Evolutionary conservation across 1,140 invertebrate genomes (phyloP).

Genomic region (Anadara kagoshimensis): DNA sequence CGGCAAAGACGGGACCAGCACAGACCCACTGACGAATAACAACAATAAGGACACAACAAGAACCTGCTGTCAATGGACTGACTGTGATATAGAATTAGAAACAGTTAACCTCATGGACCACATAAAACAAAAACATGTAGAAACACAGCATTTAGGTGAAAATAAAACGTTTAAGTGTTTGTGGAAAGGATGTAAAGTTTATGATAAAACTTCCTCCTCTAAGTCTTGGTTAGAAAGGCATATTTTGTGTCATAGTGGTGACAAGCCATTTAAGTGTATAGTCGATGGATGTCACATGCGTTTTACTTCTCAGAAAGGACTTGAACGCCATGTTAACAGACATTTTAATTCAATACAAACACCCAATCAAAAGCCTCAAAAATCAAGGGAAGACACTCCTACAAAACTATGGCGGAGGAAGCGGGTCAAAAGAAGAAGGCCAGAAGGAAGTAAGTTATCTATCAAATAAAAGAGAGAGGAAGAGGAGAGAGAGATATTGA

Average conservation of each 20-base stretch:
- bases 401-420: constrained; percentile 88
- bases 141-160: constrained; percentile 80
- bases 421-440: constrained; percentile 88
- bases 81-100: constrained; percentile 86
- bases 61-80: constrained; percentile 85
- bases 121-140: constrained; percentile 90
- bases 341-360: constrained; percentile 85
- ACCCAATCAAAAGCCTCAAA: constrained; percentile 60
- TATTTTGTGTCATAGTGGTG: constrained; percentile 90
- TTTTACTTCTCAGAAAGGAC: constrained; percentile 91
- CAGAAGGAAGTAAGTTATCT: constrained; percentile 67
- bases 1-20: constrained; percentile 27
- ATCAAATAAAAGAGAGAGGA: no score
- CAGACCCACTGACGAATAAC: constrained; percentile 18
- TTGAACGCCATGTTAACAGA: constrained; percentile 94
- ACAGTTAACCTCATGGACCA: constrained; percentile 89
- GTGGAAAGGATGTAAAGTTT: constrained; percentile 96
- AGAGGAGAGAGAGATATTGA: no score
- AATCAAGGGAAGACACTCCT: constrained; percentile 76
- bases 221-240: constrained; percentile 94
- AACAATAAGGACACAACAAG: constrained; percentile 30
- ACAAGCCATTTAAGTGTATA: constrained; percentile 95
- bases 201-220: constrained; percentile 91
- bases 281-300: constrained; percentile 92
- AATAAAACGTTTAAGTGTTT: constrained; percentile 89